Base-by-base conservation (phyloP, 2,113 vertebrate genomes). In the Bubo scandiacus region DNA sequence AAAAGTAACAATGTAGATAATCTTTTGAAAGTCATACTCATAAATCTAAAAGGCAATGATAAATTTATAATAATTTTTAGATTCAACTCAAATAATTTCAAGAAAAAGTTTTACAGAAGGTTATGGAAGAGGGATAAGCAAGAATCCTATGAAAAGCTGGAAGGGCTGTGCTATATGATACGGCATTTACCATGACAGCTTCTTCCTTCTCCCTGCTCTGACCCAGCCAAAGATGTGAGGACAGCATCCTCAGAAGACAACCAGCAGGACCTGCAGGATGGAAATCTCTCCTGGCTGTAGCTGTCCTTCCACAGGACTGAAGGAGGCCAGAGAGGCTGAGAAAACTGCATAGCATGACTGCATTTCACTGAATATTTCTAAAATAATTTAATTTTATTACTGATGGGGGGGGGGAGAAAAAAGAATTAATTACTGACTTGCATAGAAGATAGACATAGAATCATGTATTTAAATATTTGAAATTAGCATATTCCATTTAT, bases 401-500 rank as follows among this genome's bases (percentile, higher is more conserved):
- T 61, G 49, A 84, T 32, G 55, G 40, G 32, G 32, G 12, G 15
- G 26, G 34, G 10, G 30, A 34, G 26, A 32, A 25, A 51, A 32
- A 34, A 11, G 6, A 36, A 71, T 62, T 84, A 75, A 88, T 94
- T 68, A 74, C 62, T 77, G 49, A 68, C 34, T 61, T 94, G 36
- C 58, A 75, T 11, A 86, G 86, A 68, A 88, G 83, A 85, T 12
- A 75, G 52, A 36, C 54, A 90, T 45, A 55, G 72, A 94, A 83
- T 52, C 62, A 94, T 6, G 7, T 94, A 72, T 90, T 82, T 90
- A 94, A 86, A 88, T 21, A 52, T 83, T 51, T 92, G n/a, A 86
- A 93, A 90, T 90, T 63, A 86, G 62, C 57, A 63, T 71, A 72
- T 96, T 92, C 80, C 65, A 84, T 86, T 93, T 96, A 90, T 88